These are phyloP conservation scores for Phaenicophaeus curvirostris DNA, from an alignment of 2,797 vertebrate genomes.

Conservation along the genomic window DNA sequence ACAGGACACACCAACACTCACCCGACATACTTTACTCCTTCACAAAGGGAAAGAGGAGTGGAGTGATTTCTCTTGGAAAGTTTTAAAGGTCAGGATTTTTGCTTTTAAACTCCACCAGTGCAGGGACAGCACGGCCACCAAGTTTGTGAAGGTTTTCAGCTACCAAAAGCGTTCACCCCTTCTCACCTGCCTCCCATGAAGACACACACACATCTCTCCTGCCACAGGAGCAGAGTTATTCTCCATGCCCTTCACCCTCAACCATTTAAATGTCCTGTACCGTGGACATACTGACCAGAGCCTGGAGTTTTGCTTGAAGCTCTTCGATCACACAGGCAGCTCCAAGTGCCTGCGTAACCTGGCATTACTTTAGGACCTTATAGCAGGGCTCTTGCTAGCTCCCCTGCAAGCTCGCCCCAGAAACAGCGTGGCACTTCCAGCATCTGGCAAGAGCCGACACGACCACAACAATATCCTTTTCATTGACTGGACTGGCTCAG, in stretches of 20 bases:
- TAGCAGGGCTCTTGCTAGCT: neutral
- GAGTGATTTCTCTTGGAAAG: neutral
- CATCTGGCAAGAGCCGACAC: neutral
- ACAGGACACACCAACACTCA: neutral
- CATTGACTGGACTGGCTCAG: neutral
- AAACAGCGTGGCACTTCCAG: fast-evolving
- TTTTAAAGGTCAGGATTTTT: neutral
- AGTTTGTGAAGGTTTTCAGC: neutral
- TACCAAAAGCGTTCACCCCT: neutral
- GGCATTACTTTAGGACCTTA: neutral
- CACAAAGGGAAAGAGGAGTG: neutral
- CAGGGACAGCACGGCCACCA: neutral
- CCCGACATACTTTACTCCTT: fast-evolving
- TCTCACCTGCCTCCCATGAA: neutral
- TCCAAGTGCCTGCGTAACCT: neutral
- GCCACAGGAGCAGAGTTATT: neutral
- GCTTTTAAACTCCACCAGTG: neutral
- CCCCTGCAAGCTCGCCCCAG: neutral
- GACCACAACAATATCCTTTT: neutral
- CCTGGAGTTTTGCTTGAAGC: neutral
- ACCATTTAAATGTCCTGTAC: neutral
- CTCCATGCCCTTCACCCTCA: neutral
- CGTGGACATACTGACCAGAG: neutral
- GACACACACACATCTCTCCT: neutral
- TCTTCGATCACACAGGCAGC: neutral